phyloP scores from a whole-genome alignment of 2,888 invertebrate genomes.

The Unio pictorum region DNA sequence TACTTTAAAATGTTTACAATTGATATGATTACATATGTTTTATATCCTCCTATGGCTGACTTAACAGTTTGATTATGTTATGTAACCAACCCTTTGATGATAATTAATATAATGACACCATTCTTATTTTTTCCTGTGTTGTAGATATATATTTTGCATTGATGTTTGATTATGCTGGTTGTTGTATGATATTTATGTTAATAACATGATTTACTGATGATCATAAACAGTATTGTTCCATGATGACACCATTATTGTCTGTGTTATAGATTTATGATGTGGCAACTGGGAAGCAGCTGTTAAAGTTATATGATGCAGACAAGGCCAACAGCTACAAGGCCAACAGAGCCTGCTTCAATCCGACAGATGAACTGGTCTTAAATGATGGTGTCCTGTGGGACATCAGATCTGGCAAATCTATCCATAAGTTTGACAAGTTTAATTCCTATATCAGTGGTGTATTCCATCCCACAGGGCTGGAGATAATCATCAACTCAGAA shows the following conservation, averaged over 20 bases:
- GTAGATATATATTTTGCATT: no score
- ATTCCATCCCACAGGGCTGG: conserved; percentile 95
- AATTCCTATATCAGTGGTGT: conserved; percentile 95
- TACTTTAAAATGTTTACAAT: no score
- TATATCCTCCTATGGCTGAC: no score
- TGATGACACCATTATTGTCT: not conserved
- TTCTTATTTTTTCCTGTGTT: no score
- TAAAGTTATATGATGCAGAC: conserved; percentile 82
- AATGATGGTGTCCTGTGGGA: conserved; percentile 98
- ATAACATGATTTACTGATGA: no score
- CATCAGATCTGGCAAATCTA: conserved; percentile 84
- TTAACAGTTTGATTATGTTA: no score
- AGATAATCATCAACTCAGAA: conserved; percentile 97
- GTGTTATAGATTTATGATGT: conserved; percentile 87
- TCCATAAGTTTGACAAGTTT: conserved; percentile 98
- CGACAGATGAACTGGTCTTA: conserved; percentile 92
- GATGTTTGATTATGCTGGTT: no score
- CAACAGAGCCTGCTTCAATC: conserved; percentile 95
- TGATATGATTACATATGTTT: no score
- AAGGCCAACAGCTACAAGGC: conserved; percentile 93
- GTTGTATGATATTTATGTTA: no score
- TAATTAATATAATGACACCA: no score
- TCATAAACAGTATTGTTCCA: no score
- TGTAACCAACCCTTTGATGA: no score
- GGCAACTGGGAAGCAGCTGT: conserved; percentile 82